Percentiles rank a stretch among this genome's conserved stretches.
Evolutionary conservation across 2,888 invertebrate genomes (phyloP).

Genomic region (Lasioglossum vierecki): DNA sequence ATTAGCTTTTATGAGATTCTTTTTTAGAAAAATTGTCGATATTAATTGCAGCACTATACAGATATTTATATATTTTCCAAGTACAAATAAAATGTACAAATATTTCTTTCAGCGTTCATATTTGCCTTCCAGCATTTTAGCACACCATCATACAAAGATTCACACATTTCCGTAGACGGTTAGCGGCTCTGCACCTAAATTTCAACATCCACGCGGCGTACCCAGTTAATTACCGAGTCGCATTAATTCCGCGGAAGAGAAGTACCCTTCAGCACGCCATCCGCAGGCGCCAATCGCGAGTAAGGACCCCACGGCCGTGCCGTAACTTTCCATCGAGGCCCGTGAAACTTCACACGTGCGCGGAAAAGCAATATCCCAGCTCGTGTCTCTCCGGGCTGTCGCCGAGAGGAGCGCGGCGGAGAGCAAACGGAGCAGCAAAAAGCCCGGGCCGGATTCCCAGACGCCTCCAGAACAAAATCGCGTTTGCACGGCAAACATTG

Average conservation of each 20-base stretch:
- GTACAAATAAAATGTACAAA: too few relatives aligned
- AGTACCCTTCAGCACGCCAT: neutral
- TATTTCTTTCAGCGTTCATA: too few relatives aligned
- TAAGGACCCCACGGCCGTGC: neutral
- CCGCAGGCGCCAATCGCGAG: neutral
- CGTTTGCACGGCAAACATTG: constrained; percentile 47
- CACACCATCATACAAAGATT: neutral
- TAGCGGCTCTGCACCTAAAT: neutral
- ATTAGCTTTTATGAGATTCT: too few relatives aligned
- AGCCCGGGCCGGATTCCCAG: constrained; percentile 11
- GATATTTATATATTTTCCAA: too few relatives aligned
- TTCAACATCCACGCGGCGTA: neutral
- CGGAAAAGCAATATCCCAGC: neutral
- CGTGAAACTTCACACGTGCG: neutral
- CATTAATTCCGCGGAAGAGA: neutral
- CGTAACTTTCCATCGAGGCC: constrained; percentile 14
- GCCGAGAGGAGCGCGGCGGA: neutral
- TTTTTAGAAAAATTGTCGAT: too few relatives aligned
- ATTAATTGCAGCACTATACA: too few relatives aligned
- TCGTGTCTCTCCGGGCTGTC: constrained; percentile 2
- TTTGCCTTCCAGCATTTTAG: too few relatives aligned
- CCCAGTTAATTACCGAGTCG: neutral
- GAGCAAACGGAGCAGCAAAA: neutral
- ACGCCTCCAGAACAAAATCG: constrained; percentile 41
- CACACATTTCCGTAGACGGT: neutral